Base-by-base conservation (phyloP, 2,888 invertebrate species). In the Hyposoter dolosus region DNA sequence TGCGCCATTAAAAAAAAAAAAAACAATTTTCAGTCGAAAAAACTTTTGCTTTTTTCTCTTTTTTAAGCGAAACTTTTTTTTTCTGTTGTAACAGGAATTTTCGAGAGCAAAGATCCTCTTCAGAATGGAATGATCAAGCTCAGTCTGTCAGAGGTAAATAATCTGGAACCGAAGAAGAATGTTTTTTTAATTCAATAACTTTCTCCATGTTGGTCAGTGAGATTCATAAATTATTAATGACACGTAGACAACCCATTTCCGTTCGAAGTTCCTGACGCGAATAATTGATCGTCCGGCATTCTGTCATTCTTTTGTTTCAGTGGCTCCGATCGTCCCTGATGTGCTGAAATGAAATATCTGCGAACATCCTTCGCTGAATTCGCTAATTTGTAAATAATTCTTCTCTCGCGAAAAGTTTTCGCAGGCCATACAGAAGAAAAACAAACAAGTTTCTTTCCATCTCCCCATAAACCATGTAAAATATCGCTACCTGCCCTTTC, bases 71-170 rank as follows among this genome's bases (percentile, higher is more conserved):
- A 71, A 17, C 15, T 43, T 68, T 83, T 87, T 85, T 71, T 87
- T 95, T 95, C 35, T 43, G 15, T 68, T 56, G 15, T 9, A 17
- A 71, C 92, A 96, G 96, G 95, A 94, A 95, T 96, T 87, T 97
- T 97, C 93, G 97, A 98, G 93, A 95, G 96, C 85, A 97, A 97
- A 93, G 97, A 97, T 94, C 96, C 97, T 47, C 95, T 97, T 82
- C 97, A 97, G 93, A 97, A 97, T 93, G 98, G 98, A 90, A 96
- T 95, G 88, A 96, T 98, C 86, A 98, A 98, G 95, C 95, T 98
- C 90, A 97, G 96, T 93, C 95, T 98, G 92, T 95, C 97, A 75
- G 98, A 98, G 95, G 97, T 97, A 95, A 94, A 94, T 93, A 81
- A 60, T n/a, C 17, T 43, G 43, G 12, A 40, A 68, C 2, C 19